phyloP scores from a whole-genome alignment of 2,888 invertebrate genomes.

The Formica aserva region DNA sequence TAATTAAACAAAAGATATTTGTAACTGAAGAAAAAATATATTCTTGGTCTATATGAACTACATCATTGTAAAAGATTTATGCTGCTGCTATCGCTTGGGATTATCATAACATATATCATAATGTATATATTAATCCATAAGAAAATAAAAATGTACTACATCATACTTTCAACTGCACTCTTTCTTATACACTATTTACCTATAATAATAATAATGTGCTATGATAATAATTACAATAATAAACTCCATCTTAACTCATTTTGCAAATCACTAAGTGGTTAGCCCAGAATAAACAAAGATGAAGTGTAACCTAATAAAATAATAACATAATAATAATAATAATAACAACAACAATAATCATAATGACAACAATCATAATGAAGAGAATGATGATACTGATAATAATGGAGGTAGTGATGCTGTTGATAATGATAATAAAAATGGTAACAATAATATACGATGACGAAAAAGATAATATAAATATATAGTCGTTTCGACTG shows the following conservation, averaged over 20 bases:
- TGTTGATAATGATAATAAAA: neutral
- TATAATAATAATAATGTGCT: conserved; percentile 7
- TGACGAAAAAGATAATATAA: conserved; percentile 8
- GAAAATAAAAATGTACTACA: conserved; percentile 6
- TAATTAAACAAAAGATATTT: conserved; percentile 8
- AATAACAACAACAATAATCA: neutral
- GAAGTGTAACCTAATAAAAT: conserved; percentile 3
- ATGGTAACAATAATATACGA: neutral
- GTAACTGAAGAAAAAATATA: conserved; percentile 32
- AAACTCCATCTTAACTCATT: conserved; percentile 16
- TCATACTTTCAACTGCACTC: conserved; percentile 6
- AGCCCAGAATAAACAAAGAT: conserved; percentile 1
- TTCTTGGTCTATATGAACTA: conserved; percentile 29
- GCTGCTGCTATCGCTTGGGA: neutral
- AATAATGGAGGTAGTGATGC: neutral
- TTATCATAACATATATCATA: neutral
- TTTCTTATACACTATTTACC: conserved; percentile 30
- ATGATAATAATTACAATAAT: conserved; percentile 27
- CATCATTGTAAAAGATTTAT: conserved; percentile 17
- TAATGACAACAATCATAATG: neutral
- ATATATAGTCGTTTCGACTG: conserved; percentile 15
- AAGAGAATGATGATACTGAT: neutral
- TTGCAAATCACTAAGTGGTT: neutral
- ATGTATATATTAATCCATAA: conserved; percentile 33
- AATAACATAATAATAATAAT: conserved; percentile 27